Evolutionary conservation across 2,113 vertebrate genomes (phyloP), one percentile per base, ranked within the genome.

Genomic region (Xyliphius kryptos): DNA sequence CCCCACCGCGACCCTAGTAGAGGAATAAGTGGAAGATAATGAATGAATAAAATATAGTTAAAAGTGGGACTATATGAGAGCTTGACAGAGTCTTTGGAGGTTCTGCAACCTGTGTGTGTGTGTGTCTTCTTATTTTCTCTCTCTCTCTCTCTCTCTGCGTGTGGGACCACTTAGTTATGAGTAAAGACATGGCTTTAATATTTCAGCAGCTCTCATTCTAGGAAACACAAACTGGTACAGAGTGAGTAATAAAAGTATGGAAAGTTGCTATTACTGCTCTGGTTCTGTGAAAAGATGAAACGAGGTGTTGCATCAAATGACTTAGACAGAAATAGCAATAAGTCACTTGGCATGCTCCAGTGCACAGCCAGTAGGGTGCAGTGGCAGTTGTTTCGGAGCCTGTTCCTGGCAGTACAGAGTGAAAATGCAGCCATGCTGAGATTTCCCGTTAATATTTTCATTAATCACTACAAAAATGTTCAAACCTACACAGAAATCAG

Each of bases 281-380:
- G 38, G 4, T 22, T 21, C 1, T 58, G 9, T 58, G 13, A 22
- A 44, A 58, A 19, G 21, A 11, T 41, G 38, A 43, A 58, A 58
- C 9, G 40, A 58, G 40, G 22, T 36, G 51, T 44, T 58, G 12
- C 20, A 58, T 58, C 40, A 58, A 43, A 58, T 43, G 38, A 58
- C 17, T 44, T 9, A 58, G 56, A 44, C 40, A 46, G 52, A 37
- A 37, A 37, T 14, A 16, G 22, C 26, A 46, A 12, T 22, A 19
- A 46, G 41, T n/a, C 17, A 57, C 16, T 41, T 41, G 13, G 14
- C 55, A 17, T 56, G 56, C 20, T 58, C 40, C 21, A 14, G 17
- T 22, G 21, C n/a, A 19, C 56, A 58, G 56, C 56, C 56, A 58
- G 20, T n/a, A 43, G 13, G 40, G 3, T 26, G 40, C 13, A 43